A percentile compares a stretch with the other conserved stretches of the same genome.
Evolutionary conservation across 2,113 vertebrate species (phyloP).

Genomic region (Rhodinocichla rosea): DNA sequence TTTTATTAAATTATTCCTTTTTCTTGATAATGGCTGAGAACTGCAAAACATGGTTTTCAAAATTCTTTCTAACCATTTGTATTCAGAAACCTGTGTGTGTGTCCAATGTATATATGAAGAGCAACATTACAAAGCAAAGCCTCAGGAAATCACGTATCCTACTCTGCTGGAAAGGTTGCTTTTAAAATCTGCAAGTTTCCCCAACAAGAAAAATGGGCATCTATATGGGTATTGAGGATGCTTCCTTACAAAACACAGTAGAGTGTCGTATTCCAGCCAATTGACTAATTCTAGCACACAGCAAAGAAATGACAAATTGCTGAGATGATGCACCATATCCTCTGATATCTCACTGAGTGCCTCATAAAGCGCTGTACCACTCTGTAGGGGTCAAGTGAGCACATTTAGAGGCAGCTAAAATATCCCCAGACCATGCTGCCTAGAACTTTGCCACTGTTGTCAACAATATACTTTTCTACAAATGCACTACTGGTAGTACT

Average conservation of each 20-base stretch:
- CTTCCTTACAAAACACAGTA: neutral
- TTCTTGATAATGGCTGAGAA: neutral
- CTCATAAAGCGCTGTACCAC: neutral
- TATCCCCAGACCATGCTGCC: neutral
- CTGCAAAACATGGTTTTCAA: neutral
- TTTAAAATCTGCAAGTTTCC: neutral
- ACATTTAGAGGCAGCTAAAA: neutral
- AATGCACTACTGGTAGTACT: neutral
- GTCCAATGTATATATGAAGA: neutral
- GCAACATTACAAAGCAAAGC: neutral
- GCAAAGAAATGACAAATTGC: neutral
- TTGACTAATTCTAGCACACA: rapidly evolving
- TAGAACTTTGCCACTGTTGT: neutral
- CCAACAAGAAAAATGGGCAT: neutral
- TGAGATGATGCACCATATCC: neutral
- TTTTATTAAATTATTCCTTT: neutral
- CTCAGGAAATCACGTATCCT: neutral
- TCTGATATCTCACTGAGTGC: neutral
- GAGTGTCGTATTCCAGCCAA: neutral
- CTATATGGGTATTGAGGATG: neutral
- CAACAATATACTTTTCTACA: neutral
- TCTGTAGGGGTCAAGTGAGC: neutral
- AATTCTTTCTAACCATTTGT: neutral
- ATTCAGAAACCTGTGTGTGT: neutral
- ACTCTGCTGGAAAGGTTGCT: neutral